These are phyloP conservation scores for Scyliorhinus canicula DNA, from an alignment of 2,797 vertebrate genomes.

Conservation along the genomic window DNA sequence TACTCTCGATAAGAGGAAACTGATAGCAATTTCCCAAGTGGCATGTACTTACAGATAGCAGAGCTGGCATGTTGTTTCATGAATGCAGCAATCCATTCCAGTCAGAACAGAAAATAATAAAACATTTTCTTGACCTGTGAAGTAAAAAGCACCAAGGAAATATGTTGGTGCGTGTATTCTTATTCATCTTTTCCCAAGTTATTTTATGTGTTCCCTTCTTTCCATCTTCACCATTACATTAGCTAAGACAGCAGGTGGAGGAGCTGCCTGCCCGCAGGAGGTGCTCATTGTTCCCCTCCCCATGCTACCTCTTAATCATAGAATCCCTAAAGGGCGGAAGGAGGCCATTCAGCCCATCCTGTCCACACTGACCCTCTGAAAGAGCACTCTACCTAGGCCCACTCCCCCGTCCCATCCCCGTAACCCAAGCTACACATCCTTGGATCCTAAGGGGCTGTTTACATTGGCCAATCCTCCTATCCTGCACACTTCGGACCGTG, in stretches of 20 bases:
- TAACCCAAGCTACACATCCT: no score
- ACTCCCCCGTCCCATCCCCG: no score
- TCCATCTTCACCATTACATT: not conserved
- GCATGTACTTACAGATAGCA: not conserved
- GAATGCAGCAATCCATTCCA: not conserved
- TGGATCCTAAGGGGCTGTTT: no score
- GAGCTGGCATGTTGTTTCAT: not conserved
- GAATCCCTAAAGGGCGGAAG: no score
- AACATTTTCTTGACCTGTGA: constrained; percentile 2
- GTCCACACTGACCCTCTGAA: no score
- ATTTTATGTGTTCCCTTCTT: not conserved
- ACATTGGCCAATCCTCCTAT: no score
- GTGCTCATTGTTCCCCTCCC: not conserved
- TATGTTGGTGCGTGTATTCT: no score
- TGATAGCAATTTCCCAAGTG: not conserved
- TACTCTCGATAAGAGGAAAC: not conserved
- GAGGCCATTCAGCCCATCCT: no score
- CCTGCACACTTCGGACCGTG: no score
- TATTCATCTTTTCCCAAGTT: not conserved
- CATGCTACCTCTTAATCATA: not conserved
- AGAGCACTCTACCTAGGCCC: no score
- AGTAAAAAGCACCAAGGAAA: not conserved
- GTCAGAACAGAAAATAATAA: not conserved
- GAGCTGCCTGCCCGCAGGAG: no score
- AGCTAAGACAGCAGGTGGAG: not conserved